These are phyloP conservation scores for Mus spicilegus DNA, from an alignment of 2,113 vertebrate species.

Conservation along the genomic window DNA sequence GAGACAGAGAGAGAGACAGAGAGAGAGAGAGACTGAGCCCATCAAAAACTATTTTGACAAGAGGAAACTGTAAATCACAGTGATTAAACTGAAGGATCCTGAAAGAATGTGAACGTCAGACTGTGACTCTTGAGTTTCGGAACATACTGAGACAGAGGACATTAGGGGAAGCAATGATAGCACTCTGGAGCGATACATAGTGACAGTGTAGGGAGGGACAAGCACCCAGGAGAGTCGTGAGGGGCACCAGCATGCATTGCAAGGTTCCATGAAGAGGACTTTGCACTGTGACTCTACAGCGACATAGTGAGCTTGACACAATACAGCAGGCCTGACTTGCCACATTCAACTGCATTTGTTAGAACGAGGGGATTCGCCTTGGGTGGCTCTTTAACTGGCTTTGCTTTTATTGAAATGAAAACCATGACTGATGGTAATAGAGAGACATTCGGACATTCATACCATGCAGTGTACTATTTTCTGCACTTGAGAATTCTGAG, in stretches of 20 bases:
- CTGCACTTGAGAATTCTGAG: conserved; percentile 66
- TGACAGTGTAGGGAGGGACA: background rate
- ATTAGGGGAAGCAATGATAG: background rate
- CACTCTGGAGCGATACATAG: background rate
- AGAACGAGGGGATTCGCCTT: conserved; percentile 46
- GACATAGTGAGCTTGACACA: conserved; percentile 23
- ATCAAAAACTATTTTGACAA: background rate
- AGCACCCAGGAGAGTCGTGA: background rate
- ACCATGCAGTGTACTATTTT: conserved; percentile 56
- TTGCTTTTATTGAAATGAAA: conserved; percentile 73
- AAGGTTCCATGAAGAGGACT: background rate
- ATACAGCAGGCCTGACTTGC: conserved; percentile 11
- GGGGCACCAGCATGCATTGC: background rate
- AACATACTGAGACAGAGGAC: background rate
- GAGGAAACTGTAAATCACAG: background rate
- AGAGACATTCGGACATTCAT: conserved; percentile 49
- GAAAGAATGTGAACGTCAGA: background rate
- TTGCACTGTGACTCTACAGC: background rate
- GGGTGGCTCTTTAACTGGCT: conserved; percentile 42
- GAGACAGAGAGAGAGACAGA: too few relatives aligned
- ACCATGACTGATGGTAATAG: conserved; percentile 50
- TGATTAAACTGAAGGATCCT: background rate
- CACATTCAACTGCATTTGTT: conserved; percentile 24
- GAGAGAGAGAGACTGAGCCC: background rate
- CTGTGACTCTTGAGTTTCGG: background rate